Evolutionary conservation across 2,113 vertebrate species (phyloP).

Genomic region (Dendrocopos noguchii): DNA sequence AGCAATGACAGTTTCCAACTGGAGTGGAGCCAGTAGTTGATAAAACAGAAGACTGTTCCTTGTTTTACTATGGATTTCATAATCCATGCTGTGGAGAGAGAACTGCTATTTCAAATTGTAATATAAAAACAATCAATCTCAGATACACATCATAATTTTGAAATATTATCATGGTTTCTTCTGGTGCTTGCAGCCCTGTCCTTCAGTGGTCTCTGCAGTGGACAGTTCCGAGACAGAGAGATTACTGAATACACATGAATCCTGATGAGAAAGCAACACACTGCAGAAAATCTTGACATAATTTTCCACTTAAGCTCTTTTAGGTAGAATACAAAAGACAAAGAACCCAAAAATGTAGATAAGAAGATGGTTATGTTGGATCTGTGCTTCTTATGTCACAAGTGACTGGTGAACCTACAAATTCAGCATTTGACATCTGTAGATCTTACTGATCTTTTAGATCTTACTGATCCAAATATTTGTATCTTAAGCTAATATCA

Average conservation of each 20-base stretch:
- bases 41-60: neutral
- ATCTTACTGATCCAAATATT: neutral
- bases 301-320: neutral
- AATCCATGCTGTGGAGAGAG: neutral
- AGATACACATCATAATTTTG: neutral
- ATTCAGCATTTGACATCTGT: neutral
- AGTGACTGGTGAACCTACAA: neutral
- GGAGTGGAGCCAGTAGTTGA: neutral
- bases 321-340: neutral
- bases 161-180: neutral
- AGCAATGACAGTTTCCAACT: neutral
- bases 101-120: neutral
- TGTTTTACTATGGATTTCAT: neutral
- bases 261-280: neutral
- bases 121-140: neutral
- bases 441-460: neutral
- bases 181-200: neutral
- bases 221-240: neutral
- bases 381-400: neutral
- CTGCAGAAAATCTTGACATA: neutral
- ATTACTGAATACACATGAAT: neutral
- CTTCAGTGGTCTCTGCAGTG: neutral
- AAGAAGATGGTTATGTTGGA: neutral
- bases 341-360: neutral
- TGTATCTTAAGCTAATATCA: neutral